A percentile compares a stretch with the other conserved stretches of the same genome.
These are phyloP conservation scores for Electrona antarctica DNA, from an alignment of 2,113 vertebrate species.

Conservation along the genomic window DNA sequence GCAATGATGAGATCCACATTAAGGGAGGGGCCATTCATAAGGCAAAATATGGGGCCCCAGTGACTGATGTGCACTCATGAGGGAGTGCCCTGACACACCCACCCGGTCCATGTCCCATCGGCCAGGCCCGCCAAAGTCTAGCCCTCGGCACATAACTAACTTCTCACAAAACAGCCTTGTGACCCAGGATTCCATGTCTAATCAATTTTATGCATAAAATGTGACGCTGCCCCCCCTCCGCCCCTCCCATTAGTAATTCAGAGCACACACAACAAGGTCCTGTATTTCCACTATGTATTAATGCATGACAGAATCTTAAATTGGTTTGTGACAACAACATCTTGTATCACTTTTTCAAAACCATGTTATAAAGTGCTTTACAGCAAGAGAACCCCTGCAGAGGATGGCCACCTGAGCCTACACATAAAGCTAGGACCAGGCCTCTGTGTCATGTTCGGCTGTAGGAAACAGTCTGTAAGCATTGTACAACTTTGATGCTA, in stretches of 20 bases:
- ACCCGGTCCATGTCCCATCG: constrained; percentile 15
- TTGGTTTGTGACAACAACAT: too few relatives aligned
- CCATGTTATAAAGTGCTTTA: too few relatives aligned
- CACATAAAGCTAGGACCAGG: constrained; percentile 37
- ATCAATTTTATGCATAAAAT: constrained; percentile 41
- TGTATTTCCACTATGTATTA: too few relatives aligned
- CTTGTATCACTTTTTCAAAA: too few relatives aligned
- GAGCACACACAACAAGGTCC: too few relatives aligned
- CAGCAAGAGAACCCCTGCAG: too few relatives aligned
- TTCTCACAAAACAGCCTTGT: constrained; percentile 6
- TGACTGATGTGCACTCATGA: constrained; percentile 46
- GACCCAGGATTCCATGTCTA: constrained; percentile 5
- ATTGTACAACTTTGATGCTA: constrained; percentile 65
- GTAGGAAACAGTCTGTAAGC: constrained; percentile 66
- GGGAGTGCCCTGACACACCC: constrained; percentile 40
- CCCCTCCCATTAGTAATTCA: background rate
- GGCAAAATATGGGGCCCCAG: constrained; percentile 40
- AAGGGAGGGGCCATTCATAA: constrained; percentile 39
- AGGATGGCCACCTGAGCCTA: too few relatives aligned
- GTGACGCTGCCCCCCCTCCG: constrained; percentile 15
- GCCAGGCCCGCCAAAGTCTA: constrained; percentile 8
- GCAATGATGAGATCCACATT: constrained; percentile 57
- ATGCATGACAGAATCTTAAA: too few relatives aligned
- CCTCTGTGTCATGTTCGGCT: constrained; percentile 58
- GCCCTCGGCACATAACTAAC: background rate